Base-by-base conservation (phyloP, 2,113 vertebrate species). In the Chionomys nivalis region DNA sequence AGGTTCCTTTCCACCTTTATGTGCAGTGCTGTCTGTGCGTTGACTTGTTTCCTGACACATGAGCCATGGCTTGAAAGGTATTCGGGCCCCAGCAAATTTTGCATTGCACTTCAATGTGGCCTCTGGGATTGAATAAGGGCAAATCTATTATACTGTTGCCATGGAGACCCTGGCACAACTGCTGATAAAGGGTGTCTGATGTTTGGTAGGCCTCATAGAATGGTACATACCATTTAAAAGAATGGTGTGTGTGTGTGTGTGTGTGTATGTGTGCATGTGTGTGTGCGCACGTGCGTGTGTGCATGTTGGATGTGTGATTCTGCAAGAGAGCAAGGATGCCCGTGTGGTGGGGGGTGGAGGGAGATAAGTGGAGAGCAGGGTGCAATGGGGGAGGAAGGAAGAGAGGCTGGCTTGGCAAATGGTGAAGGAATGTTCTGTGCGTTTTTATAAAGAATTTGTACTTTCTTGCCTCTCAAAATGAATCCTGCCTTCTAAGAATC, bases 131-230 rank as follows among this genome's bases (percentile, higher is more conserved):
- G 99, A 99, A 99, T 99, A 99, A 99, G 99, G 99, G 99, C 99
- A 99, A 99, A 98, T 99, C 99, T 98, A 99, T 99, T 99, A 99
- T 99, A 98, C 98, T 98, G 99, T 99, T 99, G 98, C 99, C 98
- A 99, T 99, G 99, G 99, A 97, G 98, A 99, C 99, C 98, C 98
- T 99, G 99, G 99, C 99, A 99, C 98, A 98, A 99, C 98, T 98
- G 94, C 94, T 99, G 93, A 99, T 98, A 98, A 99, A 98, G 96
- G 97, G 98, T 94, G 95, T 99, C 98, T 98, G 98, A 99, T 98
- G 98, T 98, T 98, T 98, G 98, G 98, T 98, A 98, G 98, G 98
- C 97, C 98, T 98, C 93, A 83, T 98, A 98, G 98, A 98, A 97
- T 98, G 98, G 98, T 97, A 98, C 98, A 97, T 98, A 97, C 97